These are phyloP conservation scores for Poeciliopsis prolifica DNA, from an alignment of 2,113 vertebrate genomes.

Conservation along the genomic window DNA sequence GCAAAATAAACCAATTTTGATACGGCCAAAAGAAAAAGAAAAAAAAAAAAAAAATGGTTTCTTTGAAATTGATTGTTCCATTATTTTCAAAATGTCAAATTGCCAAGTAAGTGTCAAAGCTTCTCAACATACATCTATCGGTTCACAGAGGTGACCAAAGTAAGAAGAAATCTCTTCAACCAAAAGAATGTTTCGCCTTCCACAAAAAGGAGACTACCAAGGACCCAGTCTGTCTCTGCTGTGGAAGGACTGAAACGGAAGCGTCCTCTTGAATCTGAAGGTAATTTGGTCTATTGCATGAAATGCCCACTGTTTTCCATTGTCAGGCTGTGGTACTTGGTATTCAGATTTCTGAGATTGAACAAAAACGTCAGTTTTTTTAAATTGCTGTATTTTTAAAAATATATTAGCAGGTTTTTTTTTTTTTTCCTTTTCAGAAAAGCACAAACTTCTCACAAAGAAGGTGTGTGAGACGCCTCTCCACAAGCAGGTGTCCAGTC, in stretches of 20 bases:
- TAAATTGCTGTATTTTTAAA: neutral
- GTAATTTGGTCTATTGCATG: constrained; percentile 22
- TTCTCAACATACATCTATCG: constrained; percentile 6
- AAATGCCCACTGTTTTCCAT: neutral
- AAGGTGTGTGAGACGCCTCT: constrained; percentile 90
- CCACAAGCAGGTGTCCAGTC: constrained; percentile 90
- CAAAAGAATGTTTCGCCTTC: constrained; percentile 81
- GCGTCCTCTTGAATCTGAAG: constrained; percentile 57
- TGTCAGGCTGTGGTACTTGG: neutral
- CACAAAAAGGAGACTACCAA: constrained; percentile 85
- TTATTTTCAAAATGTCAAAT: too few species aligned
- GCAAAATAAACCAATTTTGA: too few species aligned
- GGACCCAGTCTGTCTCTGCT: constrained; percentile 90
- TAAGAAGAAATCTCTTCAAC: constrained; percentile 94
- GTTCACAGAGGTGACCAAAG: constrained; percentile 91
- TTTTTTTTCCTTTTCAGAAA: constrained; percentile 72
- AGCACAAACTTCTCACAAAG: constrained; percentile 85
- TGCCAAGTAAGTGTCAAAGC: neutral
- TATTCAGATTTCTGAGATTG: neutral
- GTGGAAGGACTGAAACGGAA: constrained; percentile 85
- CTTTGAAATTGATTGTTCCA: too few species aligned
- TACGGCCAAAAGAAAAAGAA: too few species aligned
- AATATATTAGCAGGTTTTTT: neutral
- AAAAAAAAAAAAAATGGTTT: too few species aligned
- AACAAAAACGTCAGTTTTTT: neutral